Percentiles rank a stretch among this genome's conserved stretches.
phyloP scores from a whole-genome alignment of 2,888 invertebrate species.

The Synanthedon myopaeformis region DNA sequence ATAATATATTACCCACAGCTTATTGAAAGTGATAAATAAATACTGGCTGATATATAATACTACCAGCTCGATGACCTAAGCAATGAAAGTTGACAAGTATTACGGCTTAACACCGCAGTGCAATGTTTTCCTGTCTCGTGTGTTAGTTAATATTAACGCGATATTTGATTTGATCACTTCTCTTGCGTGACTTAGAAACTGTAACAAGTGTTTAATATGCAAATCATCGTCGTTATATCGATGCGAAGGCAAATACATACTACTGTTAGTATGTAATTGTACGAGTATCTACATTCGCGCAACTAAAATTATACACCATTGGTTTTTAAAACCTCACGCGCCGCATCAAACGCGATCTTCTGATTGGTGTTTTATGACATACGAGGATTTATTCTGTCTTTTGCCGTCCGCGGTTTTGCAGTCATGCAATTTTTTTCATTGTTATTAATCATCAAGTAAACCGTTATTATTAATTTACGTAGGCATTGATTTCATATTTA shows the following conservation, averaged over 20 bases:
- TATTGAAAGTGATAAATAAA: not conserved
- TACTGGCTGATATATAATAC: too few relatives aligned
- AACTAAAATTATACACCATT: not conserved
- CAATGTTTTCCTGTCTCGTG: not conserved
- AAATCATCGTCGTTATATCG: not conserved
- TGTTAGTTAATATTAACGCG: not conserved
- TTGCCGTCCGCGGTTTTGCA: too few relatives aligned
- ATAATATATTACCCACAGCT: not conserved
- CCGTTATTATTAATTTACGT: too few relatives aligned
- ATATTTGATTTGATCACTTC: slow-evolving; percentile 3
- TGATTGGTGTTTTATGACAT: too few relatives aligned
- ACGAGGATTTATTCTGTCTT: too few relatives aligned
- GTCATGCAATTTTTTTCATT: too few relatives aligned
- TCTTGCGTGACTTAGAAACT: slow-evolving; percentile 5
- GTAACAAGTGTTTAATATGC: slow-evolving; percentile 1
- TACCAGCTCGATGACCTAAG: not conserved
- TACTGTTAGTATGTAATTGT: not conserved
- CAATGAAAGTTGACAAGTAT: not conserved
- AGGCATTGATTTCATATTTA: too few relatives aligned
- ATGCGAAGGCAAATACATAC: not conserved
- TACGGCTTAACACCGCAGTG: not conserved
- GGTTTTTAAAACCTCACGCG: not conserved
- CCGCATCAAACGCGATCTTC: too few relatives aligned
- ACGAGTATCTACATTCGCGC: too few relatives aligned
- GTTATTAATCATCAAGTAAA: too few relatives aligned